Conservation (phyloP, 2,113 vertebrate species). For the Strix aluco region DNA sequence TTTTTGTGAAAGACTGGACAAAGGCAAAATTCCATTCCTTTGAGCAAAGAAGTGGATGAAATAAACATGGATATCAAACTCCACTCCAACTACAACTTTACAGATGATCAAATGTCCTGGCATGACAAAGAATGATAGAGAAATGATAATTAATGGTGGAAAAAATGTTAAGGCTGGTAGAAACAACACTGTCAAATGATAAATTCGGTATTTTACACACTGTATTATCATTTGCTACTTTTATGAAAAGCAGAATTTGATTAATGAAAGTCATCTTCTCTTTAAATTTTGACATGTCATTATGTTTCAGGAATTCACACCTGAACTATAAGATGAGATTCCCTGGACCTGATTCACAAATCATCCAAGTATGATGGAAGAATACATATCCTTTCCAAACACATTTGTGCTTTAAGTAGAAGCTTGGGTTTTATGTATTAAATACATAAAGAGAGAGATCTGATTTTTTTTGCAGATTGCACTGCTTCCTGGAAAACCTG, state of each 20-base stretch:
- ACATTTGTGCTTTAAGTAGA: neutral
- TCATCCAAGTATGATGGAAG: neutral
- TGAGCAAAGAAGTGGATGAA: neutral
- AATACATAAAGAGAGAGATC: neutral
- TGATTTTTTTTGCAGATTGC: neutral
- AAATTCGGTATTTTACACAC: neutral
- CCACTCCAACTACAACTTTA: neutral
- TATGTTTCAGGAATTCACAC: neutral
- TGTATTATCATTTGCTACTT: neutral
- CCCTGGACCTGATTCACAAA: neutral
- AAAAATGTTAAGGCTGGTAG: neutral
- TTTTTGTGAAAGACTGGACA: neutral
- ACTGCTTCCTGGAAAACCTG: neutral
- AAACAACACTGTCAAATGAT: neutral
- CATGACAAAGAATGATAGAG: neutral
- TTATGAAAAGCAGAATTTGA: neutral
- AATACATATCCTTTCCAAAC: neutral
- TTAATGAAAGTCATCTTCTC: neutral
- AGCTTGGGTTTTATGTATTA: neutral
- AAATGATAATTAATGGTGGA: neutral
- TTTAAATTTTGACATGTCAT: neutral
- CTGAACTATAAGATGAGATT: neutral
- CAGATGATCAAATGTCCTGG: neutral
- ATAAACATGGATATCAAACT: neutral
- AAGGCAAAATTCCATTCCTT: neutral